phyloP scores from a whole-genome alignment of 2,888 invertebrate genomes.

The Minunthozetes semirufus region DNA sequence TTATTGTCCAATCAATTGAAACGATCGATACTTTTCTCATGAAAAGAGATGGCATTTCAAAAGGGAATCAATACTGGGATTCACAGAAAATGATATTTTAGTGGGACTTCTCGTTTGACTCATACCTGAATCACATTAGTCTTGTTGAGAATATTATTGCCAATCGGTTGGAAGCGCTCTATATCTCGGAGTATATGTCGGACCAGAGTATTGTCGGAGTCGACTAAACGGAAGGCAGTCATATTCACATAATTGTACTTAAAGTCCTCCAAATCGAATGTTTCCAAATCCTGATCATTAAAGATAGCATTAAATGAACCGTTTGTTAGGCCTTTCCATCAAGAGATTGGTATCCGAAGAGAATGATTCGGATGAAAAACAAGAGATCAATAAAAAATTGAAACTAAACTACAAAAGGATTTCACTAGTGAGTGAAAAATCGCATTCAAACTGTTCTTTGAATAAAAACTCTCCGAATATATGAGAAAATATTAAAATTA shows the following conservation, averaged over 20 bases:
- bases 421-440: too few species aligned
- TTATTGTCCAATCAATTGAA: too few species aligned
- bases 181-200: constrained; percentile 72
- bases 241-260: constrained; percentile 90
- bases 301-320: neutral
- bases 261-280: constrained; percentile 55
- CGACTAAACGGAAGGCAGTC: constrained; percentile 84
- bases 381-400: too few species aligned
- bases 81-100: neutral
- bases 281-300: constrained; percentile 48
- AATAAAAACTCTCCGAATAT: too few species aligned
- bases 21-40: too few species aligned
- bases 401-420: too few species aligned
- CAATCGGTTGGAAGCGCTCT: constrained; percentile 71
- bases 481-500: neutral
- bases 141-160: constrained; percentile 42
- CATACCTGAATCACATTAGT: constrained; percentile 43
- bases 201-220: constrained; percentile 65
- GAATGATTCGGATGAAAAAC: too few species aligned
- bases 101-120: neutral
- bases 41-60: neutral
- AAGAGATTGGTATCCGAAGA: too few species aligned
- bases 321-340: neutral
- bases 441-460: too few species aligned
- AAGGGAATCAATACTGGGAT: neutral